These are phyloP conservation scores for Heliothis peltigera DNA, from an alignment of 2,888 invertebrate genomes.

Conservation along the genomic window DNA sequence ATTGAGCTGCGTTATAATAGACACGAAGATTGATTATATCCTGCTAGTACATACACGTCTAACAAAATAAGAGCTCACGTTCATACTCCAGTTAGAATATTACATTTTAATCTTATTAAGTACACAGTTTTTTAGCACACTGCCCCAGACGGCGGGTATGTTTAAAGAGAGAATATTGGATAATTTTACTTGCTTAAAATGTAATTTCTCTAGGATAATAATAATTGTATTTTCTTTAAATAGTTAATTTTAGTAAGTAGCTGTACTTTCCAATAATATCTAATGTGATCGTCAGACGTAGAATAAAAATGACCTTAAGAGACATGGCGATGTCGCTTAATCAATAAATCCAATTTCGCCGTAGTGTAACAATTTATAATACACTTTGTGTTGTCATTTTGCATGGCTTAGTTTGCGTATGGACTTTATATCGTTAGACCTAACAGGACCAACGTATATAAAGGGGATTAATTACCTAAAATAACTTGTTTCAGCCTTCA, in stretches of 20 bases:
- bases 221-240: not conserved
- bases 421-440: not conserved
- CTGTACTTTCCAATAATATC: not conserved
- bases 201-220: not conserved
- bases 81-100: not conserved
- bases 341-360: not conserved
- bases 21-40: slow-evolving; percentile 1
- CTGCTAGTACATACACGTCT: not conserved
- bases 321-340: not conserved
- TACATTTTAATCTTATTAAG: not conserved
- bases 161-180: not conserved
- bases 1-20: slow-evolving; percentile 6
- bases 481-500: not conserved
- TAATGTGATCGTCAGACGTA: not conserved
- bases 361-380: not conserved
- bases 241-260: not conserved
- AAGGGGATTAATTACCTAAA: slow-evolving; percentile 2
- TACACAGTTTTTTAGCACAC: not conserved
- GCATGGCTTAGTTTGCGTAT: slow-evolving; percentile 1
- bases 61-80: not conserved
- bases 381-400: slow-evolving; percentile 1
- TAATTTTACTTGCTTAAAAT: not conserved
- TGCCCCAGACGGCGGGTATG: too few species aligned
- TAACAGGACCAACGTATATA: too few species aligned
- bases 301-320: not conserved